Evolutionary conservation across 2,797 vertebrate genomes (phyloP).

Genomic region (Petrocephalus schoutedeni): DNA sequence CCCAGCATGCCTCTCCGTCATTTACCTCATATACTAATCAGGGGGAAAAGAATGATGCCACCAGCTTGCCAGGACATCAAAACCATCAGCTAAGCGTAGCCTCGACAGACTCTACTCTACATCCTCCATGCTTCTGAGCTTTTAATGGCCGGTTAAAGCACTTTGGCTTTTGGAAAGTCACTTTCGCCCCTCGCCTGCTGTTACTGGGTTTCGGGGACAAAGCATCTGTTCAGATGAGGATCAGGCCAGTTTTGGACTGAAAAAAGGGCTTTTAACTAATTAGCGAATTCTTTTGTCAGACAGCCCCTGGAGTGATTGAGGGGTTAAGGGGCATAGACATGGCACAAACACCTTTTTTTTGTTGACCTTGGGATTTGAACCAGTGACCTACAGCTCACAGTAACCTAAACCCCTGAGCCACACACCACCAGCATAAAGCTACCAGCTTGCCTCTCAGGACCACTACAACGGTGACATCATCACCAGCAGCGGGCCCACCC

Average conservation of each 20-base stretch:
- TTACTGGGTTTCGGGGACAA: conserved; percentile 21
- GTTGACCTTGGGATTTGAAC: neutral
- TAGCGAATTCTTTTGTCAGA: neutral
- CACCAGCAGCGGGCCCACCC: neutral
- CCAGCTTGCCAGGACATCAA: neutral
- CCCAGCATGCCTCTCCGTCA: neutral
- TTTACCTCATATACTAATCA: neutral
- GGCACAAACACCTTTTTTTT: neutral
- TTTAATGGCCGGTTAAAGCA: conserved; percentile 45
- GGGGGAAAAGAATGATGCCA: no score
- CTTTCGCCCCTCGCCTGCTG: conserved; percentile 33
- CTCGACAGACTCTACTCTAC: conserved; percentile 17
- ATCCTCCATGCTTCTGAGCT: conserved; percentile 29
- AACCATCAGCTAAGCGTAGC: conserved; percentile 34
- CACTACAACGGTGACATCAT: neutral
- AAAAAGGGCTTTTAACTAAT: neutral
- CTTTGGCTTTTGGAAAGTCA: conserved; percentile 39
- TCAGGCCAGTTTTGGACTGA: neutral
- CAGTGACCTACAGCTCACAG: neutral
- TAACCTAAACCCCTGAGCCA: neutral
- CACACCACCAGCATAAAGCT: neutral
- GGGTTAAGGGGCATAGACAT: neutral
- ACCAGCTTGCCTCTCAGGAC: neutral
- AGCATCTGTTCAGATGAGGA: conserved; percentile 17
- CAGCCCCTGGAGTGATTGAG: neutral